Base-by-base conservation (phyloP, 2,113 vertebrate genomes). In the Rhabdornis inornatus region DNA sequence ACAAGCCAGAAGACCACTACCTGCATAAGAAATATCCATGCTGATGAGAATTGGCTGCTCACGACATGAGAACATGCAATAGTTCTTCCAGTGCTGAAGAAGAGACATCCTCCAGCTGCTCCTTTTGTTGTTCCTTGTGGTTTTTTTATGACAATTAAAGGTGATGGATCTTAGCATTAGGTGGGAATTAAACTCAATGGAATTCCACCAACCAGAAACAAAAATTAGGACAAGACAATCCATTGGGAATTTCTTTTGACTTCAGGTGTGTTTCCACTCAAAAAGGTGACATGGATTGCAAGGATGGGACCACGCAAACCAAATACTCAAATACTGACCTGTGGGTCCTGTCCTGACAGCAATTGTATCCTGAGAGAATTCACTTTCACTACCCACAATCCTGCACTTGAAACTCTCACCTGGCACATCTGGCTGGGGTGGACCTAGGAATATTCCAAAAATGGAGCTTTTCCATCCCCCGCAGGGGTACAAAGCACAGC, bases 401-500 rank as follows among this genome's bases (percentile, higher is more conserved):
- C 35, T 75, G 64, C 25, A 64, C 27, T 35, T 11, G 10, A 37
- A 60, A 83, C 30, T 90, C 61, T 83, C 23, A 78, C 50, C 70
- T 71, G 72, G 47, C 23, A 45, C 68, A 71, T 76, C 45, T 69
- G 35, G 42, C 39, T 63, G 23, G 50, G 11, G 17, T 87, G 44
- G 81, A 82, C 77, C 20, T 82, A 44, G 28, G 90, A 88, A 71
- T 61, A 75, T 40, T 81, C 37, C 31, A 53, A 78, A 94, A 93
- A 50, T 78, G 59, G 83, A 94, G 79, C 81, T 61, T 89, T 68
- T 87, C 60, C 52, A 93, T 89, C 63, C 83, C 87, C 88, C 3
- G 1, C 53, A 91, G 94, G 88, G 69, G 35, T 68, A 80, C 59
- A 96, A 96, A 92, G 80, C 72, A 90, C 66, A 92, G 85, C n/a